A percentile compares a stretch with the other conserved stretches of the same genome.
Conservation (phyloP, 2,888 invertebrate genomes). For the Dolichomitus sp. region DNA sequence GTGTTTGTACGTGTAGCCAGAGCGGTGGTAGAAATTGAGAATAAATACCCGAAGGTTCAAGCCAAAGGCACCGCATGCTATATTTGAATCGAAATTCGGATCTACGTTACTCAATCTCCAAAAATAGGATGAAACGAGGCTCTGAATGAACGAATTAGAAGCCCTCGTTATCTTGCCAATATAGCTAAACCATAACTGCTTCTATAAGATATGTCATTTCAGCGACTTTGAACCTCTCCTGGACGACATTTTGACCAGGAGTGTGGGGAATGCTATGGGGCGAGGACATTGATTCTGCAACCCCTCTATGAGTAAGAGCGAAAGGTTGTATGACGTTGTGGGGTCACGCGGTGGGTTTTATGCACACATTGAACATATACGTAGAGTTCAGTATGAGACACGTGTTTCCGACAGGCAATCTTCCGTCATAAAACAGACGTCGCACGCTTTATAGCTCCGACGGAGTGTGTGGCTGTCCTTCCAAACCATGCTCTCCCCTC, state of each 20-base stretch:
- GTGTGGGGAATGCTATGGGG: conserved; percentile 6
- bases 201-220: background rate
- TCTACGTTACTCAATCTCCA: background rate
- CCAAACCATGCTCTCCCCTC: conserved; percentile 6
- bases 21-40: background rate
- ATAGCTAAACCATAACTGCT: background rate
- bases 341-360: conserved; percentile 4
- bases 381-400: conserved; percentile 50
- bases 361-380: conserved; percentile 28
- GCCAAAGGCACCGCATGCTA: background rate
- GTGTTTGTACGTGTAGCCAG: background rate
- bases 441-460: conserved; percentile 62
- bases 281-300: conserved; percentile 41
- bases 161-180: background rate
- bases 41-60: background rate
- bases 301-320: conserved; percentile 27
- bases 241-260: conserved; percentile 28
- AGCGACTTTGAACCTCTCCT: background rate
- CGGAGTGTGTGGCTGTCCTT: conserved; percentile 42
- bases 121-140: background rate
- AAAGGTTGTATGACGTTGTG: conserved; percentile 41
- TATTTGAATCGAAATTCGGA: background rate
- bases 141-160: background rate
- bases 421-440: conserved; percentile 71
- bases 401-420: conserved; percentile 73